These are phyloP conservation scores for Diorhabda elongata DNA, from an alignment of 1,140 invertebrate genomes.

Conservation along the genomic window DNA sequence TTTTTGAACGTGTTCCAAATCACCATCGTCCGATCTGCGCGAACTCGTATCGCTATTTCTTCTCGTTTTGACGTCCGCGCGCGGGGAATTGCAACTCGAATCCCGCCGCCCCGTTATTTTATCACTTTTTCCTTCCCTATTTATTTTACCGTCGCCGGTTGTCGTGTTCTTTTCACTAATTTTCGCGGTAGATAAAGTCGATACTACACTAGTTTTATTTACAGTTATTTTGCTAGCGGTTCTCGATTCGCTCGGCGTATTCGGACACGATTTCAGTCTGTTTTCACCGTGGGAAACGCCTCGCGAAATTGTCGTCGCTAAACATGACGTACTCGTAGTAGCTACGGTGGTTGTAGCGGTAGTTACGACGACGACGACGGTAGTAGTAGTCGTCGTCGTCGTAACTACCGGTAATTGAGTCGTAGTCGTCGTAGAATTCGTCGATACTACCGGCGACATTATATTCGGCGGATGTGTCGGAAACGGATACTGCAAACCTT, in stretches of 20 bases:
- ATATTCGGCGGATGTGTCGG: constrained; percentile 66
- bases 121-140: constrained; percentile 30
- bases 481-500: constrained; percentile 76
- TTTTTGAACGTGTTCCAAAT: constrained; percentile 34
- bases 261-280: constrained; percentile 45
- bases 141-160: constrained; percentile 26
- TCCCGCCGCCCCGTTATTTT: constrained; percentile 36
- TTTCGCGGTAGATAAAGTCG: constrained; percentile 26
- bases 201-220: constrained; percentile 44
- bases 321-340: constrained; percentile 28
- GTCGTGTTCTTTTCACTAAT: constrained; percentile 31
- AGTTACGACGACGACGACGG: constrained; percentile 13
- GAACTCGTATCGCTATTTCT: constrained; percentile 45
- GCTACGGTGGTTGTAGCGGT: constrained; percentile 24
- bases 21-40: constrained; percentile 32
- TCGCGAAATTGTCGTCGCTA: constrained; percentile 32
- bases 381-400: constrained; percentile 19
- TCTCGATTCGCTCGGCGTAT: constrained; percentile 45
- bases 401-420: constrained; percentile 22
- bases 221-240: constrained; percentile 50
- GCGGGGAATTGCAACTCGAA: constrained; percentile 36
- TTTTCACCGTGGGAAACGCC: constrained; percentile 38
- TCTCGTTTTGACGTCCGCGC: constrained; percentile 41
- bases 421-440: constrained; percentile 30
- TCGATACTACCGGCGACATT: constrained; percentile 32